Conservation (phyloP, 2,797 vertebrate species). For the Hafferia zeledoni region DNA sequence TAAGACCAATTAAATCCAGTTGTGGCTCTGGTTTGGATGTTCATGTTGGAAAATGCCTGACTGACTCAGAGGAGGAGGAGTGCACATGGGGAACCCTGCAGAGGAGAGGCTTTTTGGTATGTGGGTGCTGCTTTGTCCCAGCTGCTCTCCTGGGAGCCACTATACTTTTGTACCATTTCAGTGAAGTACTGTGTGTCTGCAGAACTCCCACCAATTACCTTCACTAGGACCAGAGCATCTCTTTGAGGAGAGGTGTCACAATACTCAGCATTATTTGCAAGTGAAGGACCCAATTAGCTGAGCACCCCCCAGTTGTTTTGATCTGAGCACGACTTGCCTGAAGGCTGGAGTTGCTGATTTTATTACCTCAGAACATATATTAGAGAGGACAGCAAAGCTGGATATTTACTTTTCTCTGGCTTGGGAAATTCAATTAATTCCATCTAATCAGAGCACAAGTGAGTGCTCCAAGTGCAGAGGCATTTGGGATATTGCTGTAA, state of each 20-base stretch:
- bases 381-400: conserved; percentile 14
- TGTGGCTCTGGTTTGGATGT: background rate
- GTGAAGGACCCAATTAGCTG: background rate
- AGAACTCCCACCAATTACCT: background rate
- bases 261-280: background rate
- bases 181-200: background rate
- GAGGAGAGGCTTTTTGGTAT: background rate
- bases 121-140: background rate
- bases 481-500: background rate
- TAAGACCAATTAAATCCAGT: background rate
- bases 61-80: background rate
- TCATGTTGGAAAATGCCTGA: background rate
- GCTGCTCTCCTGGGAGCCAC: background rate
- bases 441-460: conserved; percentile 9
- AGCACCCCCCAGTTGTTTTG: background rate
- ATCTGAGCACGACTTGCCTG: background rate
- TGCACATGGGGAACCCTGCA: background rate
- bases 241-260: background rate
- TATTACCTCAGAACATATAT: background rate
- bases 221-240: background rate
- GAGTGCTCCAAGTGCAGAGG: background rate
- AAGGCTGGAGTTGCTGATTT: background rate
- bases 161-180: background rate
- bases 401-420: background rate
- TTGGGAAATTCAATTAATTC: conserved; percentile 34